Percentiles rank a stretch among this genome's conserved stretches.
Evolutionary conservation across 2,113 vertebrate species (phyloP).

Genomic region (Notarius quadriscutis): DNA sequence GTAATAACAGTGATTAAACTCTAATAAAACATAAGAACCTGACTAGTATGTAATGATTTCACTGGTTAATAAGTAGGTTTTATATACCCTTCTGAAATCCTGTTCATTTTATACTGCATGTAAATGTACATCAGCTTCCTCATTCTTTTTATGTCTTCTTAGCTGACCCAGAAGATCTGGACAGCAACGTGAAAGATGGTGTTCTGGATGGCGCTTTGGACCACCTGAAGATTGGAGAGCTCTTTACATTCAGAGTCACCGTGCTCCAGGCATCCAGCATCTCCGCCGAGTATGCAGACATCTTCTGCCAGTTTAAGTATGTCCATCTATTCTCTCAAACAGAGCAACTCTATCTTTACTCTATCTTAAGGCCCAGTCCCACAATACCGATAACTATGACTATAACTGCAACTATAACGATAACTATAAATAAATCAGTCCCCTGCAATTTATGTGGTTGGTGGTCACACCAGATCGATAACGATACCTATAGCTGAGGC

Average conservation of each 20-base stretch:
- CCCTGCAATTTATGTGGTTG: no score
- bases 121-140: background rate
- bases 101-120: background rate
- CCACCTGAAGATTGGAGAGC: conserved; percentile 85
- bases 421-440: no score
- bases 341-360: background rate
- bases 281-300: conserved; percentile 93
- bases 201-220: conserved; percentile 75
- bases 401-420: no score
- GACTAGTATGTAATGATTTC: background rate
- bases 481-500: no score
- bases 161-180: conserved; percentile 78
- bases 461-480: no score
- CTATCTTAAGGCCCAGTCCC: no score
- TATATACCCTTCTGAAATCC: background rate
- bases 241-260: conserved; percentile 95
- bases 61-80: conserved; percentile 3
- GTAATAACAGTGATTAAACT: background rate
- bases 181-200: conserved; percentile 81
- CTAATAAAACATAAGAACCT: conserved; percentile 1
- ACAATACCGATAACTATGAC: no score
- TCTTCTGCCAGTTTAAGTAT: conserved; percentile 99
- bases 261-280: conserved; percentile 97
- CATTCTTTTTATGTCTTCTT: conserved; percentile 5
- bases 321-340: background rate